Conservation (phyloP, 2,797 vertebrate species). For the Philypnodon macrostomus region DNA sequence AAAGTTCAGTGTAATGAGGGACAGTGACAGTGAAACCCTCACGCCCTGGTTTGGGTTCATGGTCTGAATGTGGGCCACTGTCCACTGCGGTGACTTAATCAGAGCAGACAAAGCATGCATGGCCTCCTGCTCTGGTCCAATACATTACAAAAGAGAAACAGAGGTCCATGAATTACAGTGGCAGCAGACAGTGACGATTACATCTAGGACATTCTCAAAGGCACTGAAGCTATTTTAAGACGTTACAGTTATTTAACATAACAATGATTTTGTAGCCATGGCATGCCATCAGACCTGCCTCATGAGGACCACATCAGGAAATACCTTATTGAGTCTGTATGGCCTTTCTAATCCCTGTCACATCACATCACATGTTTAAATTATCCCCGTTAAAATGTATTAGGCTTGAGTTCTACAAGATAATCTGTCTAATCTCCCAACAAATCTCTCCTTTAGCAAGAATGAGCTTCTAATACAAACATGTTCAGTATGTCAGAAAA, state of each 20-base stretch:
- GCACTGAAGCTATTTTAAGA: conserved; percentile 3
- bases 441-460: conserved; percentile 31
- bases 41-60: conserved; percentile 19
- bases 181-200: conserved; percentile 8
- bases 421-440: conserved; percentile 48
- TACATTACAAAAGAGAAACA: conserved; percentile 2
- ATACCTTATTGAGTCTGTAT: background rate
- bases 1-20: conserved; percentile 25
- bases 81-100: conserved; percentile 37
- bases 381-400: conserved; percentile 18
- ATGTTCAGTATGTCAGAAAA: background rate
- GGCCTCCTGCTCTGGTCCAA: conserved; percentile 16
- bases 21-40: conserved; percentile 18
- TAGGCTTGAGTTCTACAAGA: conserved; percentile 23
- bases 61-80: conserved; percentile 46
- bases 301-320: background rate
- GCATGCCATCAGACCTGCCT: too few relatives aligned
- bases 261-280: background rate
- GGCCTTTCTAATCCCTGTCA: background rate
- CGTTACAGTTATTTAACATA: background rate
- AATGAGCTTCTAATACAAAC: conserved; percentile 10
- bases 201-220: conserved; percentile 3
- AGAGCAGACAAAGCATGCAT: conserved; percentile 42
- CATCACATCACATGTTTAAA: conserved; percentile 7
- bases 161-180: conserved; percentile 7